These are phyloP conservation scores for Shinisaurus crocodilurus DNA, from an alignment of 2,113 vertebrate species.

Conservation along the genomic window DNA sequence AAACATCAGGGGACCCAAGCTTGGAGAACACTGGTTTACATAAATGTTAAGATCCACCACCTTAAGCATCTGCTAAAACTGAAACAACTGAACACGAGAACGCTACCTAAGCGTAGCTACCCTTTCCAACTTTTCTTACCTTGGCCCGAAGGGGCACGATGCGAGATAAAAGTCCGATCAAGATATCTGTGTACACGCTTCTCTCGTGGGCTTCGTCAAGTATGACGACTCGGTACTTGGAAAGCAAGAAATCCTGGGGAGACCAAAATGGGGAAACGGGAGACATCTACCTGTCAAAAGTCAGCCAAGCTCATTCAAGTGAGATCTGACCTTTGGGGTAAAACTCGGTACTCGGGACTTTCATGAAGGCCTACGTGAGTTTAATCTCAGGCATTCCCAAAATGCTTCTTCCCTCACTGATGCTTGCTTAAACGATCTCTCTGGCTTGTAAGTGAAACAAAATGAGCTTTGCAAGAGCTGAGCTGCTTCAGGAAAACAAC, in stretches of 20 bases:
- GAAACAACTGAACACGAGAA: too few species aligned
- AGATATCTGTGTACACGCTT: constrained; percentile 94
- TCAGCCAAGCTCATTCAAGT: fast-evolving
- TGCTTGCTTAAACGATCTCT: not conserved
- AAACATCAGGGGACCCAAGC: too few species aligned
- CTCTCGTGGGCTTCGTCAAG: constrained; percentile 96
- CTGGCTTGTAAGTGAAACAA: not conserved
- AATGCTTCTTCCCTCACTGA: not conserved
- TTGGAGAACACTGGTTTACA: too few species aligned
- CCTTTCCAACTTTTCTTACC: constrained; percentile 69
- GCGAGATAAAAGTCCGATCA: constrained; percentile 93
- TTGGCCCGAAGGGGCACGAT: constrained; percentile 90
- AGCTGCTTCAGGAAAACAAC: too few species aligned
- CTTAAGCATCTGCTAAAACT: not conserved
- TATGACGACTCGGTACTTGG: constrained; percentile 88
- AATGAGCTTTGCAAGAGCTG: not conserved
- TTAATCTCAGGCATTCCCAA: not conserved
- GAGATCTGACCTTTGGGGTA: too few species aligned
- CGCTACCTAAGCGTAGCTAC: too few species aligned
- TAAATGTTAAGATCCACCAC: not conserved
- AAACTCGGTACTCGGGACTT: not conserved
- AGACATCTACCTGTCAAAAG: fast-evolving
- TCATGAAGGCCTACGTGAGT: too few species aligned
- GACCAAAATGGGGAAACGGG: not conserved
- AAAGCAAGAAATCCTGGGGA: constrained; percentile 91